Percentiles rank a stretch among this genome's conserved stretches.
Evolutionary conservation across 2,888 invertebrate genomes (phyloP).

Genomic region (Terebella lapidaria): DNA sequence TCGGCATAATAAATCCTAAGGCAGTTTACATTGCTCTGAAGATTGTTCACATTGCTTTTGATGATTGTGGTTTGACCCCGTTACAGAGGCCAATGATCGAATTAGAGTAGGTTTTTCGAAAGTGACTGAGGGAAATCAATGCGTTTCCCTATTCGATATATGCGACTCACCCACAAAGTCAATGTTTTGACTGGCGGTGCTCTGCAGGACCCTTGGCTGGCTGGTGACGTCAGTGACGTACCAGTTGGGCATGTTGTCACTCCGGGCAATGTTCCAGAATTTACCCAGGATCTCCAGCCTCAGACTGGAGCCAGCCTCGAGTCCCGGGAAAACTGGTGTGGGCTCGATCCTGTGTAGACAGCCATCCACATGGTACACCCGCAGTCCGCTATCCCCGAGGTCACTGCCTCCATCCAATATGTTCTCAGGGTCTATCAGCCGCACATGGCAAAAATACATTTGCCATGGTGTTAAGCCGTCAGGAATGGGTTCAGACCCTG

Average conservation of each 20-base stretch:
- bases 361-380: constrained; percentile 18
- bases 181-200: constrained; percentile 18
- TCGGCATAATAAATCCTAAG: no score
- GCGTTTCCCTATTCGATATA: no score
- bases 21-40: no score
- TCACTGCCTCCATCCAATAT: not conserved
- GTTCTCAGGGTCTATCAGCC: not conserved
- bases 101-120: no score
- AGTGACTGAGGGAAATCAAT: no score
- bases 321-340: not conserved
- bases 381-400: not conserved
- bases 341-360: constrained; percentile 9
- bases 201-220: constrained; percentile 5
- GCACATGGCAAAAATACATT: not conserved
- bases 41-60: no score
- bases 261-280: constrained; percentile 14
- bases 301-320: constrained; percentile 1
- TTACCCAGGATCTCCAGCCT: not conserved
- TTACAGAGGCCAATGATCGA: no score
- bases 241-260: constrained; percentile 26
- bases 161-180: constrained; percentile 17
- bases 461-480: no score
- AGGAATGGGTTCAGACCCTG: no score
- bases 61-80: no score
- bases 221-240: constrained; percentile 9